phyloP scores from a whole-genome alignment of 2,888 invertebrate genomes.

The Celastrina argiolus region DNA sequence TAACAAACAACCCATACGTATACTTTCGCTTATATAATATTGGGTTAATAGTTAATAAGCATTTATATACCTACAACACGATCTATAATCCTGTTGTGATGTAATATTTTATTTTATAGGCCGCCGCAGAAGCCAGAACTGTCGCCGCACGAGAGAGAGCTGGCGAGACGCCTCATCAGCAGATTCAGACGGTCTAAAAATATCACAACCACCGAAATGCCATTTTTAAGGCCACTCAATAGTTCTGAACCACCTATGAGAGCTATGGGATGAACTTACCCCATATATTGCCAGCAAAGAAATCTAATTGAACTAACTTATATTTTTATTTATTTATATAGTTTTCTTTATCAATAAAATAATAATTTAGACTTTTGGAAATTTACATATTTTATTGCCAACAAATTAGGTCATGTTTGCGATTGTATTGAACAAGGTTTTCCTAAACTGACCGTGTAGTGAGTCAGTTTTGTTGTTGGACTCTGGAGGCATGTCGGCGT shows the following conservation, averaged over 20 bases:
- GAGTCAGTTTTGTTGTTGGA: constrained; percentile 34
- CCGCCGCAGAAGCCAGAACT: constrained; percentile 54
- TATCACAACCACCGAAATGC: constrained; percentile 40
- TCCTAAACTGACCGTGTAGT: not conserved
- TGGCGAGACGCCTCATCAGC: constrained; percentile 59
- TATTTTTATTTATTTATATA: not conserved
- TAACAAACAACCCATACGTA: too few relatives aligned
- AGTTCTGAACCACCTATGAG: constrained; percentile 37
- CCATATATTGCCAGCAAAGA: not conserved
- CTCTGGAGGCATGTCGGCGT: constrained; percentile 37
- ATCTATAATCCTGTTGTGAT: too few relatives aligned
- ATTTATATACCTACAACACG: too few relatives aligned
- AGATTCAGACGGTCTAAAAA: constrained; percentile 58
- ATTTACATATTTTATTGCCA: not conserved
- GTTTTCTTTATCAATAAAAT: too few relatives aligned
- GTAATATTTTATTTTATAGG: constrained; percentile 35
- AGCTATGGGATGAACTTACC: not conserved
- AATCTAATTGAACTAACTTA: not conserved
- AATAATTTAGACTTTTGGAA: too few relatives aligned
- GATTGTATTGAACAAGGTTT: not conserved
- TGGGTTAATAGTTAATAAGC: too few relatives aligned
- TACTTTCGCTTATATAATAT: too few relatives aligned
- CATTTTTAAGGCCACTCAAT: constrained; percentile 51
- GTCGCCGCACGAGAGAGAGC: constrained; percentile 53
- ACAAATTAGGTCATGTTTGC: not conserved